Base-by-base conservation (phyloP, 2,797 vertebrate genomes). In the Rhinoraja longicauda region DNA sequence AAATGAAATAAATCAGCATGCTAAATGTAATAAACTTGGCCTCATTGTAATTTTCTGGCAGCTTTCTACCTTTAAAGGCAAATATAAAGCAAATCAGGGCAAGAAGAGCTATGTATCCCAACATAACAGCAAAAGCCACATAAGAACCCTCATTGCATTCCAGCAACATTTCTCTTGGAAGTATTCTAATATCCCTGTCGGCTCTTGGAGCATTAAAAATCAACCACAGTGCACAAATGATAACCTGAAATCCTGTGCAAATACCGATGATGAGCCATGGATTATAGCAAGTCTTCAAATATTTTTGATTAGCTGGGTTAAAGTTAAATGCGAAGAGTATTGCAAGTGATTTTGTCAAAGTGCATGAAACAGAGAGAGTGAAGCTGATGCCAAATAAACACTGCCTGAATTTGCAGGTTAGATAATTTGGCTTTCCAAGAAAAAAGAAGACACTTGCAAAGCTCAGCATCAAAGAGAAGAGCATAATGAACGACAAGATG, bases 1-100 rank as follows among this genome's bases (percentile, higher is more conserved):
- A 97, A 94, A 98, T 98, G 93, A 98, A 97, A 94, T 98, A 98
- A 93, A 98, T 97, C 17, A 99, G 94, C 98, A 98, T 98, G 93
- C 98, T 96, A 90, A 98, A 99, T 24, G 98, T 98, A 94, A 98
- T 98, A 95, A 98, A 98, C 95, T 97, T 98, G 1, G 97, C 97
- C 93, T 99, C 97, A 0, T 98, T 98, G 95, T 98, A 99, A 94
- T 97, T 97, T 94, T 98, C 96, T 13, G 98, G 98, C 77, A 98
- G 95, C 93, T 98, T 98, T 76, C 97, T 97, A 17, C 97, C 97
- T 95, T 97, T 97, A 94, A 97, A 99, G 36, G 98, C 98, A 93
- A 97, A 98, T 90, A 96, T 93, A 78, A 99, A 98, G 93, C 98
- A 98, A 92, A 98, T 93, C 2, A 98, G 95, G 0, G 97, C 97